phyloP scores from a whole-genome alignment of 2,797 vertebrate genomes.

The Pelodytes ibericus region DNA sequence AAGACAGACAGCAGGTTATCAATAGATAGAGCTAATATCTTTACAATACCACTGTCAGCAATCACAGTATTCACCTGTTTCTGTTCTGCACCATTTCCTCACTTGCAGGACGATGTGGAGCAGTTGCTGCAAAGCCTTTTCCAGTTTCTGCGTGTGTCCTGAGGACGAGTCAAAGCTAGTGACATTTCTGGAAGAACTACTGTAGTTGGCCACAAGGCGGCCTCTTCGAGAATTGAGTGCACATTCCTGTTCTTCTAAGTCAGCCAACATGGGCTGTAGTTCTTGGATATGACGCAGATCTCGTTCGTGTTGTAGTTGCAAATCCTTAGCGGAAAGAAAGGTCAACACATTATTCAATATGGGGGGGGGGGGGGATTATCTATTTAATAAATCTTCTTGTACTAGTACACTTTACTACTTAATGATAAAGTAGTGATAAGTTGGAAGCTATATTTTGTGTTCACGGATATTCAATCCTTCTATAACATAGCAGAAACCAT shows the following conservation, averaged over 20 bases:
- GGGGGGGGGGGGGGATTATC: too few species aligned
- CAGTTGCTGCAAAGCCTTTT: constrained; percentile 71
- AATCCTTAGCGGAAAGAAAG: constrained; percentile 71
- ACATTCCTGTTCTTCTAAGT: constrained; percentile 73
- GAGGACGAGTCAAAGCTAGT: neutral
- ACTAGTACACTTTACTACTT: too few species aligned
- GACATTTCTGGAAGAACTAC: neutral
- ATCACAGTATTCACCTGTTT: neutral
- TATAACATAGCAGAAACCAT: too few species aligned
- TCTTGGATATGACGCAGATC: constrained; percentile 83
- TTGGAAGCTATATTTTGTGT: too few species aligned
- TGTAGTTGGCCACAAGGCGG: constrained; percentile 7
- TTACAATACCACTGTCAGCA: neutral
- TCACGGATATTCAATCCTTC: too few species aligned
- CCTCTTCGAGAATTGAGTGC: constrained; percentile 61
- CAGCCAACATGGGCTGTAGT: constrained; percentile 77
- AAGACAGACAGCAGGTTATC: neutral
- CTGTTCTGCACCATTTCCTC: constrained; percentile 65
- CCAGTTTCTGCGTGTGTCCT: constrained; percentile 60
- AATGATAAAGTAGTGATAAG: too few species aligned
- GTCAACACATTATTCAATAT: neutral
- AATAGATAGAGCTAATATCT: neutral
- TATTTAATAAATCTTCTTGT: too few species aligned
- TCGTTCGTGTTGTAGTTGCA: constrained; percentile 80
- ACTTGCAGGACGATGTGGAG: constrained; percentile 65